Evolutionary conservation across 2,888 invertebrate species (phyloP), one percentile per base, ranked within the genome.

Genomic region (Tetheella fluctuosa): DNA sequence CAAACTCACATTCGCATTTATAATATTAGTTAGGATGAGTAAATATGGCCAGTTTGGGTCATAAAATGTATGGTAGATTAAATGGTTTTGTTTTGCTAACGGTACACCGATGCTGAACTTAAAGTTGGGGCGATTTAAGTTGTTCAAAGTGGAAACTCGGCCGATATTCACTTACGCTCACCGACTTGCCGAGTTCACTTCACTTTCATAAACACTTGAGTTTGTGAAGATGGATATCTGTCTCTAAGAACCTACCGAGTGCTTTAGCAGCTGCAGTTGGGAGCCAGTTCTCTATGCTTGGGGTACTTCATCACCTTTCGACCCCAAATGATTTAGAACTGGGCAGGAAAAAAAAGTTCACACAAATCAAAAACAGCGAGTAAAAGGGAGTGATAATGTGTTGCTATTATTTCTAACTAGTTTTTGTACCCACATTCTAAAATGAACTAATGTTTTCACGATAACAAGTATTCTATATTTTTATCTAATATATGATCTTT

Each of bases 61-160:
- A 30, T 30, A 62, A 53, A 62, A 63, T 55, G 52, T 23, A 57
- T 1, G n/a, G 1, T 15, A 34, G 25, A 55, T 69, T 48, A 54
- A 67, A 57, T 63, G 34, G 28, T 63, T 60, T 65, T 63, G 62
- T 30, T 39, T 39, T 83, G 85, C 79, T 57, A 59, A 64, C 85
- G n/a, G 67, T 90, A 85, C 84, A 17, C n/a, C 10, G 6, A 55
- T 59, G 54, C 69, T 64, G 69, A 70, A 76, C 80, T 76, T 74
- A 73, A 88, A 89, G 81, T 90, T 85, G 80, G 73, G 80, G 74
- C 88, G 85, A 83, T 88, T 86, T 81, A 90, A 90, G 86, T 88
- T 86, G 84, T 80, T 81, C 71, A 65, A 84, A 85, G 82, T 83
- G 78, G 59, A 72, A 88, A 89, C 81, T 89, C 86, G 65, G 79